Base-by-base conservation (phyloP, 92 coral and sea anemone genomes). In the Anthopleura xanthogrammica region DNA sequence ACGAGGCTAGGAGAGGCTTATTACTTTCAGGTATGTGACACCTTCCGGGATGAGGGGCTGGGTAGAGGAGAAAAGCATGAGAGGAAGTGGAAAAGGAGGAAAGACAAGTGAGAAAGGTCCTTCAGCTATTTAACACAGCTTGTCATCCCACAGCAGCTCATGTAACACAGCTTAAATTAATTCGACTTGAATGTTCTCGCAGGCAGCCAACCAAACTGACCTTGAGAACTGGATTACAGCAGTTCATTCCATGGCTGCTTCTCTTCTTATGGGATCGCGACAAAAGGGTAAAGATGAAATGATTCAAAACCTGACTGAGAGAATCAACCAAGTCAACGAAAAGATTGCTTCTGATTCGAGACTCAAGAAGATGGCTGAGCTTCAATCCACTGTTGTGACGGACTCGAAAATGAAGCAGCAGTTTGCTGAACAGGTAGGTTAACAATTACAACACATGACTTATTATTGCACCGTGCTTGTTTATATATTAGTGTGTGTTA, bases 331-430 rank as follows among this genome's bases (percentile, higher is more conserved):
- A 76, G 87, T 90, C 9, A 93, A 90, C 68, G 92, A 87, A 24
- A 97, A 88, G 82, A 92, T 94, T 54, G 90, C 90, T 41, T 97
- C 99, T 7, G 99, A 97, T 79, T 92, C 95, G 16, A 97, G 94
- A 82, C 86, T 97, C 72, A 97, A 97, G 92, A 97, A 97, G 85
- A 97, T 97, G 99, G 99, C 99, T 19, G 99, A 97, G 74, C 85
- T 97, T 52, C 99, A 97, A 83, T 92, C 98, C 39, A 94, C 98
- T 76, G 97, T 97, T 54, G 99, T 97, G 40, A 89, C 92, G 55
- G 99, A 97, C 62, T 78, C 89, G 73, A 97, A 92, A 83, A 97
- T 89, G 83, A 97, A 97, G 41, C 98, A 97, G 66, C 95, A 91
- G 29, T 90, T 97, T 75, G 85, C 89, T 56, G 98, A 97, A 48